These are phyloP conservation scores for Trissolcus brochymenae DNA, from an alignment of 2,888 invertebrate species.

Conservation along the genomic window DNA sequence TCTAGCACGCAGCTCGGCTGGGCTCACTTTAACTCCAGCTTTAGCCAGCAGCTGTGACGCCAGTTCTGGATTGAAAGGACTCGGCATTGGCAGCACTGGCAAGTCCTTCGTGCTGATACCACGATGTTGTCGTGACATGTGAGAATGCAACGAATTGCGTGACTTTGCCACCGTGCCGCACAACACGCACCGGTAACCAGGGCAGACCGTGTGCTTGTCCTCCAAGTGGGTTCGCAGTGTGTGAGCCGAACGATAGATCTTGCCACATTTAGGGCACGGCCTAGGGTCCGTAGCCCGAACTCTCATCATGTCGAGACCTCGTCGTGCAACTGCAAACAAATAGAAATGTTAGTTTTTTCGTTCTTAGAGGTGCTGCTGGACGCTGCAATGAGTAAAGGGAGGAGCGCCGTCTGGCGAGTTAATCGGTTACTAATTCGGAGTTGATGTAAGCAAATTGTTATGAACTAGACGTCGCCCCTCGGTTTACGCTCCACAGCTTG, in stretches of 20 bases:
- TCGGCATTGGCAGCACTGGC: conserved; percentile 94
- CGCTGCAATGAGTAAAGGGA: conserved; percentile 14
- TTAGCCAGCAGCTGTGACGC: conserved; percentile 89
- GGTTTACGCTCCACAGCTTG: conserved; percentile 3
- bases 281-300: conserved; percentile 94
- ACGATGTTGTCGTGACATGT: conserved; percentile 95
- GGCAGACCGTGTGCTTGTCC: conserved; percentile 95
- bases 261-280: conserved; percentile 94
- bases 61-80: conserved; percentile 92
- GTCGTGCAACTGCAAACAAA: conserved; percentile 81
- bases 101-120: conserved; percentile 95
- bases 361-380: neutral
- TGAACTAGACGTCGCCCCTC: neutral
- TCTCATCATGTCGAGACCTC: conserved; percentile 89
- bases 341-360: conserved; percentile 16
- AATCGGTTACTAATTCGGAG: neutral
- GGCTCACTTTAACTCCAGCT: conserved; percentile 90
- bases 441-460: neutral
- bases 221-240: conserved; percentile 93
- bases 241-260: conserved; percentile 94
- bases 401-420: conserved; percentile 2
- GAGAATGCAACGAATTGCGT: conserved; percentile 93
- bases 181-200: conserved; percentile 92
- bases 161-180: conserved; percentile 96
- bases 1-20: conserved; percentile 88